Base-by-base conservation (phyloP, 1,140 invertebrate genomes). In the Solenopsis fugax region DNA sequence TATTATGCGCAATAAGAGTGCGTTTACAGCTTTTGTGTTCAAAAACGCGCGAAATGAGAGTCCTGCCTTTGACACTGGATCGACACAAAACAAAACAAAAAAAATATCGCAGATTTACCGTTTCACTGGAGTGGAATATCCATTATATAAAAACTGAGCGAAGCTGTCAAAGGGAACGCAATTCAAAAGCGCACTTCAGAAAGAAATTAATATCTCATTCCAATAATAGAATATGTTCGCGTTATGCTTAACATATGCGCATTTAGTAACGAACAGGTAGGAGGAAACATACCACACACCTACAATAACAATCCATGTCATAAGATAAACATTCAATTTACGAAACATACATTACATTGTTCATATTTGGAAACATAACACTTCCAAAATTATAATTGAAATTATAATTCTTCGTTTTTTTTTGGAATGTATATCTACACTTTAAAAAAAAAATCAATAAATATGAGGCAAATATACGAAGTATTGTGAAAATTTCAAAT, bases 191-290 rank as follows among this genome's bases (percentile, higher is more conserved):
- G 13, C 24, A 50, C n/a, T 48, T 41, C 16, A 34, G 50, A 58
- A 86, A 76, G 7, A 56, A 87, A 87, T 89, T 77, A 90, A 82
- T 89, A 89, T 86, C 65, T 62, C 67, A 29, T 85, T 78, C 45
- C 21, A 37, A 13, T 48, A 50, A 58, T 52, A 37, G 10, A 54
- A 75, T 60, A 29, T 67, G 29, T 2, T 50, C 48, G 29, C 18
- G 64, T 78, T 73, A 65, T 48, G 65, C 24, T 58, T 65, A 65
- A 69, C 48, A 69, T 58, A 29, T n/a, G 54, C 4, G 13, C 48
- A 16, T 50, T 85, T 62, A 13, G 6, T 29, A 29, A 29, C 29
- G n/a, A 60, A 52, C 72, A 16, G 77, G 29, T 24, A 21, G 37
- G 69, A 24, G 34, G 24, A n/a, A 73, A 37, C 29, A 34, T 45